phyloP scores from a whole-genome alignment of 2,888 invertebrate species.

The Leistus spinibarbis region DNA sequence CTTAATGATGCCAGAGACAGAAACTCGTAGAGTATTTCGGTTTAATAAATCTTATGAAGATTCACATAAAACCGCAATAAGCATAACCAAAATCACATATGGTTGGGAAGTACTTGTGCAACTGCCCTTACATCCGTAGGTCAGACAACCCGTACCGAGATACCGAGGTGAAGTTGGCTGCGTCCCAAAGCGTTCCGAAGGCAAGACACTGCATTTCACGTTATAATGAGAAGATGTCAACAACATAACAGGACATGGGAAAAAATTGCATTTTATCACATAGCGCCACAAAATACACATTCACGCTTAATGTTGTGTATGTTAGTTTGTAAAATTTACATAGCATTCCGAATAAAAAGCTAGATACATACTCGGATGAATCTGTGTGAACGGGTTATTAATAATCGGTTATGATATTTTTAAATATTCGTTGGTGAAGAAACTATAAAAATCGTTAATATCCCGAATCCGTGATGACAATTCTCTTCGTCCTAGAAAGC shows the following conservation, averaged over 20 bases:
- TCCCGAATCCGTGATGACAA: too few species aligned
- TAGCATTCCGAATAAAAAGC: too few species aligned
- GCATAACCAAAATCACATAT: neutral
- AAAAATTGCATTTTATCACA: neutral
- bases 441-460: too few species aligned
- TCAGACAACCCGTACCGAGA: neutral
- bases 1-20: too few species aligned
- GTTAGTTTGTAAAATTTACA: too few species aligned
- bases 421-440: too few species aligned
- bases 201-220: neutral
- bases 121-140: neutral
- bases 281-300: neutral
- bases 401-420: too few species aligned
- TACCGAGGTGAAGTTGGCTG: slow-evolving; percentile 1
- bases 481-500: too few species aligned
- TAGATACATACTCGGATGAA: too few species aligned
- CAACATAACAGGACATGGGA: neutral
- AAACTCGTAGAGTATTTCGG: too few species aligned
- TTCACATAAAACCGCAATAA: neutral
- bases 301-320: too few species aligned
- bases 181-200: slow-evolving; percentile 4
- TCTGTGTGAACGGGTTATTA: too few species aligned
- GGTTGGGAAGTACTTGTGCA: neutral
- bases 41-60: neutral
- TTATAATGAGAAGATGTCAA: slow-evolving; percentile 1